phyloP scores from a whole-genome alignment of 2,113 vertebrate species.

The Rana temporaria region DNA sequence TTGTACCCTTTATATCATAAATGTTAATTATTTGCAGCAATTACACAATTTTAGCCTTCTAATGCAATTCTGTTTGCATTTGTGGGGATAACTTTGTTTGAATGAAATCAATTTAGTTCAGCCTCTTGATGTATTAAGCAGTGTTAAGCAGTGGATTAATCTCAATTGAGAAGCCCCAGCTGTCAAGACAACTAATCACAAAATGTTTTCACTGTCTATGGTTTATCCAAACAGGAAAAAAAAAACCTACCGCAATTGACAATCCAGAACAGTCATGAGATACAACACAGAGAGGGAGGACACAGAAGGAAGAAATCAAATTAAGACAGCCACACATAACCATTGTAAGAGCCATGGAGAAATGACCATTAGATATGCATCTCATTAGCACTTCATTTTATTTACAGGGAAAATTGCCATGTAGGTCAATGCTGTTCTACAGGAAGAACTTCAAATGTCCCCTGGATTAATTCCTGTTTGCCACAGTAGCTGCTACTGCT shows the following conservation, averaged over 20 bases:
- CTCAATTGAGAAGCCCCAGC: constrained; percentile 81
- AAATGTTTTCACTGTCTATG: constrained; percentile 81
- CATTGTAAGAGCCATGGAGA: constrained; percentile 80
- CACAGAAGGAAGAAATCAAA: constrained; percentile 99
- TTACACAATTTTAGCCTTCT: constrained; percentile 69
- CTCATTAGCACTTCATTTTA: constrained; percentile 29
- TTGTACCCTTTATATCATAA: constrained; percentile 26
- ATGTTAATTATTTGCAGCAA: constrained; percentile 46
- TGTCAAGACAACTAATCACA: constrained; percentile 81
- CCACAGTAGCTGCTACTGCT: too few relatives aligned
- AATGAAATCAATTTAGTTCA: constrained; percentile 90
- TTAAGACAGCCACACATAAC: constrained; percentile 97
- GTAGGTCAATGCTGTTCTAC: constrained; percentile 10
- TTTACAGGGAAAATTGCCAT: constrained; percentile 11
- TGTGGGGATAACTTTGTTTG: constrained; percentile 30
- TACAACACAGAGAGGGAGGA: constrained; percentile 98
- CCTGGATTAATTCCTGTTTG: not conserved
- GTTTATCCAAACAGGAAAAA: constrained; percentile 88
- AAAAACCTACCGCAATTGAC: constrained; percentile 98
- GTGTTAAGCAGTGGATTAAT: constrained; percentile 79
- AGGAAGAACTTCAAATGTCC: not conserved
- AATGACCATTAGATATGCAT: constrained; percentile 77
- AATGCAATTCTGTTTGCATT: constrained; percentile 63
- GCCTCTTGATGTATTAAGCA: constrained; percentile 78
- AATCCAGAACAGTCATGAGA: constrained; percentile 99